Base-by-base conservation (phyloP, 2,888 invertebrate species). In the Thysanoteuthis rhombus region DNA sequence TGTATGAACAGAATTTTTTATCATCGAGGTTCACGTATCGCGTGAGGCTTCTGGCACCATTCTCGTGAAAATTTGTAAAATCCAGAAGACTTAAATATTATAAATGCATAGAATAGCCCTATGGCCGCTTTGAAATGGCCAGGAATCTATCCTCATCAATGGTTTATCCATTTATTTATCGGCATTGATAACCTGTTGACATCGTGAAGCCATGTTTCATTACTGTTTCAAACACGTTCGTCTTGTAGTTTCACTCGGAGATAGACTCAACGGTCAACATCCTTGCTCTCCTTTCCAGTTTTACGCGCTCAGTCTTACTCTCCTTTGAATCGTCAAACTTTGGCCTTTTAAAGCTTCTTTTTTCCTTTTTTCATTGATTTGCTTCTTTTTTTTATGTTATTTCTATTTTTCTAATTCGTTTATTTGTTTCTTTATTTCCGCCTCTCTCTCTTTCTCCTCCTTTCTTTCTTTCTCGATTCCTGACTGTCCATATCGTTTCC, bases 231-330 rank as follows among this genome's bases (percentile, higher is more conserved):
- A 12, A 91, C 91, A 25, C 91, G 47, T 91, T 38, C n/a, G 38
- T 58, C 93, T 47, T 52, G 45, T 58, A 89, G 47, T 90, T n/a
- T 93, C 36, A 52, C 92, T 93, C 91, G 36, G 4, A 58, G 58
- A 1, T 19, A 12, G 1, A 19, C n/a, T 8, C 6, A 10, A 12
- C 75, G 10, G 36, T 75, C 16, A 36, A n/a, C 75, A 75, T n/a
- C 75, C 3, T 75, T 75, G n/a, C n/a, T 36, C 75, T 75, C n/a
- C n/a, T 75, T 75, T 75, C 36, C n/a, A n/a, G n/a, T 75, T 75
- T 75, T 19, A n/a, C 36, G n/a, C 36, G n/a, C 12, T 75, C 75
- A 16, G n/a, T 1, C 75, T 75, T 75, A 75, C 36, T n/a, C 75
- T 75, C 19, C 3, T 36, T 16, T n/a, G 36, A 75, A 75, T 75